Evolutionary conservation across 2,113 vertebrate genomes (phyloP), one percentile per base, ranked within the genome.

Genomic region (Sinocyclocheilus maitianheensis): DNA sequence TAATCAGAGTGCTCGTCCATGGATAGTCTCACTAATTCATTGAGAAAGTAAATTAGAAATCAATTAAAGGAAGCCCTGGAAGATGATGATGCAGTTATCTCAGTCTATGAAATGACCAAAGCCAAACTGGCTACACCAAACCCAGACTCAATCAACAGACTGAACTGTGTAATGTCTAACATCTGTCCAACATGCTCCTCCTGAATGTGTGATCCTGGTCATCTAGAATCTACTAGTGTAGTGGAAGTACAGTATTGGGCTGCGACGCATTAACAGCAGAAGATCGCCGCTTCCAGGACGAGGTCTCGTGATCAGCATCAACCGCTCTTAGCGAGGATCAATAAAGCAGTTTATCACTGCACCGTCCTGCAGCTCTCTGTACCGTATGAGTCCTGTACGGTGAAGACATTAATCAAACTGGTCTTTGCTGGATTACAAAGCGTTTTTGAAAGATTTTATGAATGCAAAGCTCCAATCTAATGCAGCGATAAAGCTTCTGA

Each of bases 301-400:
- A 79, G 51, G 75, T 93, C 92, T 93, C 91, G 89, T 94, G 92
- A 92, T 84, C 22, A 55, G 26, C 74, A 58, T 83, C 89, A 86
- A 84, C 51, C 46, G 37, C 88, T 81, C 83, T 84, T 63, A 72
- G 67, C 77, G 77, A 40, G 76, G 87, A 94, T 93, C 89, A 92
- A 92, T 91, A 85, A 63, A 85, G 82, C 83, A 82, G 77, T 48
- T 78, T 30, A 53, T 16, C 51, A 16, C 51, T 1, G 1, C 51
- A 16, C 51, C 2, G 26, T 16, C 62, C 62, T 60, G 30, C 46
- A 22, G 51, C 51, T 55, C 51, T 55, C 14, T 55, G 67, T 48
- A 4, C 43, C 5, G n/a, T 24, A 0, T 63, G 1, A 12, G 62
- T 24, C n/a, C 62, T n/a, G 58, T 4, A 24, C 62, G 0, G 11